Percentiles rank a stretch among this genome's conserved stretches.
Conservation (phyloP, 2,113 vertebrate genomes). For the Delphinapterus leucas region DNA sequence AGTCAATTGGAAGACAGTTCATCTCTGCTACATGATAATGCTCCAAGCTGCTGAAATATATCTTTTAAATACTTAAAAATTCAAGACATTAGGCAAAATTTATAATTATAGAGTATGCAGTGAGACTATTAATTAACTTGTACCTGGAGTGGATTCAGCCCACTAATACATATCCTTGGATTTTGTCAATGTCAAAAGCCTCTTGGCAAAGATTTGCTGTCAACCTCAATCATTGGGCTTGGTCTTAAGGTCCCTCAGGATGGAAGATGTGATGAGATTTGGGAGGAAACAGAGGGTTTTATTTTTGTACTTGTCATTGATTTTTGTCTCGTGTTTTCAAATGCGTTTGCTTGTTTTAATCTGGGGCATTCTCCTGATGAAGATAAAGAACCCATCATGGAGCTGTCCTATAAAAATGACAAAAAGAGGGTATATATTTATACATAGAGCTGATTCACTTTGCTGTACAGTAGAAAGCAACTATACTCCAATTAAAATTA, state of each 20-base stretch:
- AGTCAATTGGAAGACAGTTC: accelerated
- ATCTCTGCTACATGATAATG: accelerated
- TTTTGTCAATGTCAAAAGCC: not conserved
- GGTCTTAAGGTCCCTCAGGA: not conserved
- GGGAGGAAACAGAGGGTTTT: not conserved
- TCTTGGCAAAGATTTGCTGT: not conserved
- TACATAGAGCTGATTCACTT: too few relatives aligned
- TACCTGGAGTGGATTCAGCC: not conserved
- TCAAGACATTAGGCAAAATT: not conserved
- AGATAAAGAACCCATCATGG: not conserved
- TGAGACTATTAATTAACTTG: not conserved
- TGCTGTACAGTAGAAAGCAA: too few relatives aligned
- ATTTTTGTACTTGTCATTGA: not conserved
- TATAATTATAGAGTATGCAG: not conserved
- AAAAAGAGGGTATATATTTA: too few relatives aligned
- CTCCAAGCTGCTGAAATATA: too few relatives aligned
- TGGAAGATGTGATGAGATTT: not conserved
- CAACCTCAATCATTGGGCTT: accelerated
- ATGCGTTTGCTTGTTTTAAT: not conserved
- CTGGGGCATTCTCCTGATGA: not conserved
- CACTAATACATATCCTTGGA: not conserved
- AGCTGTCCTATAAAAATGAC: not conserved
- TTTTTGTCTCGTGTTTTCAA: not conserved
- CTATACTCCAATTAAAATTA: too few relatives aligned
- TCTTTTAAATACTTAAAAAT: not conserved